Evolutionary conservation across 2,888 invertebrate genomes (phyloP), one percentile per base, ranked within the genome.

Genomic region (Drosophila subquinaria): DNA sequence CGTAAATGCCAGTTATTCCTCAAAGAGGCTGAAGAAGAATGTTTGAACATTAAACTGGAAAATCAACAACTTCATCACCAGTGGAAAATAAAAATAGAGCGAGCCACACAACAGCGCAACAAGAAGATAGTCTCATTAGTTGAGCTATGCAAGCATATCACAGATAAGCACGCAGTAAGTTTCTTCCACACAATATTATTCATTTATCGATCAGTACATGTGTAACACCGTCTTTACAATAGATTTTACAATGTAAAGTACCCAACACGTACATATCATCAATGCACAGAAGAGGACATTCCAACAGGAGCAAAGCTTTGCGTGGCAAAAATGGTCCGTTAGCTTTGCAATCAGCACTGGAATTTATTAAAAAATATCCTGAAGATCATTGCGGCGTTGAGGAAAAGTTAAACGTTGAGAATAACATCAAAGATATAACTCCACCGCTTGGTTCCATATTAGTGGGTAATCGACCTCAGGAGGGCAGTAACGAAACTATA

Each of bases 391-490:
- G 4, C 4, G 10, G 3, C 1, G 6, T 9, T 9, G 1, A 4
- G 1, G 17, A 9, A 1, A 52, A 23, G 17, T 5, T 11, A 0
- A 20, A 9, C 13, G 8, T 11, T 35, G 13, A 3, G 8, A 20
- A 8, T 35, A 35, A 17, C 33, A 17, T 17, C 13, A 45, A 20
- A 1, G n/a, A 5, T 3, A 15, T 9, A 15, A 36, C 50, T n/a
- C 15, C 33, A 9, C 36, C 50, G 1, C n/a, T 66, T 11, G 73
- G 73, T 15, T 55, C 78, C 13, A 75, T 73, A 13, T 13, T 63
- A 10, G 52, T 60, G n/a, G 3, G 1, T 0, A 48, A 50, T 42
- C 61, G 57, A 0, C 1, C 17, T 5, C 13, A 10, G n/a, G 57
- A 57, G 0, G 3, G 6, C 0, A 1, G 38, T 6, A 15, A 0